A percentile compares a stretch with the other conserved stretches of the same genome.
Evolutionary conservation across 2,888 invertebrate genomes (phyloP).

Genomic region (Coenonympha arcania): DNA sequence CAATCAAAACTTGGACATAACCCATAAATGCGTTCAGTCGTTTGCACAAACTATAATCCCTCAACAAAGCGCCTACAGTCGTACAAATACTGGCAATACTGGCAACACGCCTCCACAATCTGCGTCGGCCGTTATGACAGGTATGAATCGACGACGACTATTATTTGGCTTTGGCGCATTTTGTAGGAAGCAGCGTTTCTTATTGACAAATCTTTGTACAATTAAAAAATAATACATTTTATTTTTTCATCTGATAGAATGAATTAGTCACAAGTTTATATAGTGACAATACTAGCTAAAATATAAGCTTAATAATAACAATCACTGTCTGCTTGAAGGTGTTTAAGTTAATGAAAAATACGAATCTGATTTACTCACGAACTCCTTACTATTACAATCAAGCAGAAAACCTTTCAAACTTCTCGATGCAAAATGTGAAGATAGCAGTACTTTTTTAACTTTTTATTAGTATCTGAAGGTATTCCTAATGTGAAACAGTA

Average conservation of each 20-base stretch:
- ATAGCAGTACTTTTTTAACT: too few species aligned
- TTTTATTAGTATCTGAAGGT: too few species aligned
- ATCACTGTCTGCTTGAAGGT: too few species aligned
- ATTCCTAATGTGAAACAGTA: too few species aligned
- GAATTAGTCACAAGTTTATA: too few species aligned
- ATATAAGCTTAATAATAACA: too few species aligned
- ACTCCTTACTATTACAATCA: too few species aligned
- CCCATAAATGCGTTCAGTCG: constrained; percentile 9
- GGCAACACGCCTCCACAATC: constrained; percentile 48
- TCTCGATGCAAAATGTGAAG: too few species aligned
- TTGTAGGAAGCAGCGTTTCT: constrained; percentile 1
- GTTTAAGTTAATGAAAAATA: too few species aligned
- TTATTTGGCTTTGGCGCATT: constrained; percentile 25
- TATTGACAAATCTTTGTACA: constrained; percentile 26
- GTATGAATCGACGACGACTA: constrained; percentile 43
- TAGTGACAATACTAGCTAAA: too few species aligned
- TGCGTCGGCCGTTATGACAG: constrained; percentile 52
- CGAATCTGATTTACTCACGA: too few species aligned
- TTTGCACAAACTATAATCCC: constrained; percentile 42
- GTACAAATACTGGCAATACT: constrained; percentile 43
- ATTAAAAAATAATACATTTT: background rate
- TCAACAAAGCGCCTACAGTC: constrained; percentile 37
- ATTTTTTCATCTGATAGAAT: background rate
- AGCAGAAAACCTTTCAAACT: too few species aligned
- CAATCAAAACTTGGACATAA: background rate